Evolutionary conservation across 2,797 vertebrate genomes (phyloP), one percentile per base, ranked within the genome.

Genomic region (Rousettus madagascariensis): DNA sequence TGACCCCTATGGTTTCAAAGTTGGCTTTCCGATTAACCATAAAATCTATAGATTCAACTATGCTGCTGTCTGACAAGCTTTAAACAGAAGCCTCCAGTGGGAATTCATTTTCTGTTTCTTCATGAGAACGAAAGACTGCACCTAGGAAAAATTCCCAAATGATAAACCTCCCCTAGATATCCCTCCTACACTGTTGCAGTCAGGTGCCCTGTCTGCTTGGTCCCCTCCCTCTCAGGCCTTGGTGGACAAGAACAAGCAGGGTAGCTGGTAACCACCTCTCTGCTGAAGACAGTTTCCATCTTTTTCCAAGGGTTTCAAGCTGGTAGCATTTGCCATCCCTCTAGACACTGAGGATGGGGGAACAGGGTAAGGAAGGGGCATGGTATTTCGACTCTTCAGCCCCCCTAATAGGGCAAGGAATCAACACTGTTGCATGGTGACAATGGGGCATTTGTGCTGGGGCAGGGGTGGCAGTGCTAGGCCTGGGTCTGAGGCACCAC

Each of bases 401-500:
- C 16, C 17, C 12, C 28, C 19, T 24, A 8, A 6, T n/a, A 6
- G 30, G 49, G 22, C 30, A 15, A 1, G 26, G 15, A n/a, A 0
- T 9, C 1, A 3, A 0, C 0, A 2, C 15, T 61, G 17, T 1
- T 5, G 33, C 5, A 1, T 1, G 11, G 43, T 1, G 28, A 38
- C 2, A 3, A 2, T 1, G 26, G 30, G 33, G 61, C 19, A 2
- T 9, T 11, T 1, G 2, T 1, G 11, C 72, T 0, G 2, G 24
- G 22, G 38, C 26, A 5, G 69, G 16, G 46, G 36, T 8, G 33
- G 59, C 17, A 1, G 69, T 20, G 1, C 61, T 2, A 3, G 11
- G 41, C 8, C 4, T 0, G 20, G n/a, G 61, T 1, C 85, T 96
- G 99, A 83, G 98, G 96, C 86, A 98, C 97, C 95, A 99, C 80